Evolutionary conservation across 2,113 vertebrate species (phyloP), one percentile per base, ranked within the genome.

Genomic region (Epinephelus lanceolatus): DNA sequence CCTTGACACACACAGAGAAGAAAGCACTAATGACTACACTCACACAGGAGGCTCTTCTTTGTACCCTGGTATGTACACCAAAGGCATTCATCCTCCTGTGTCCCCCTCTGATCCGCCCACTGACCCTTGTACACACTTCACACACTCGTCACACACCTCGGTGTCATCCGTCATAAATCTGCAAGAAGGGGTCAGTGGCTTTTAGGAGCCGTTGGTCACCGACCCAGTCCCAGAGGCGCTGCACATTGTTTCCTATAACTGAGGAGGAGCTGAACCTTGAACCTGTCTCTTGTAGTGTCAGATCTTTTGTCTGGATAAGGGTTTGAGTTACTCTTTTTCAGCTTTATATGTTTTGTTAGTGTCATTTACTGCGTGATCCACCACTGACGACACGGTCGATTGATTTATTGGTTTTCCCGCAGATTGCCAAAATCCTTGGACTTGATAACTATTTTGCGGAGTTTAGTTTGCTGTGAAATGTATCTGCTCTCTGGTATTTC

Each of bases 1-100:
- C 94, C 93, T 94, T 95, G 91, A 93, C 91, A 92, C 94, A 94
- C 91, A 92, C 80, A 47, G 83, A 91, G 93, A 91, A 94, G 90
- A 94, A 92, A 92, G 91, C 90, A 81, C 84, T 92, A 89, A 94
- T 93, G 89, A 92, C 81, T 91, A 52, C 71, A 73, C 90, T 92
- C 89, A 87, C 82, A 87, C 93, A 89, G 90, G 86, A 93, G 87
- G 79, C 81, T 75, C 75, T 47, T 88, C 89, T 92, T 90, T 93
- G 91, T 92, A 83, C 14, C 30, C 67, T 75, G 81, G 89, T 90
- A 89, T 93, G 93, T 86, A 86, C 91, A 90, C 90, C 91, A 55
- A 87, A 93, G 93, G 81, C 89, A 89, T 91, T 88, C 81, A 68
- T 84, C 79, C 86, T 81, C 78, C 18, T 3, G 52, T 69, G 70